phyloP scores from a whole-genome alignment of 2,797 vertebrate species.

The Anguilla megastoma region DNA sequence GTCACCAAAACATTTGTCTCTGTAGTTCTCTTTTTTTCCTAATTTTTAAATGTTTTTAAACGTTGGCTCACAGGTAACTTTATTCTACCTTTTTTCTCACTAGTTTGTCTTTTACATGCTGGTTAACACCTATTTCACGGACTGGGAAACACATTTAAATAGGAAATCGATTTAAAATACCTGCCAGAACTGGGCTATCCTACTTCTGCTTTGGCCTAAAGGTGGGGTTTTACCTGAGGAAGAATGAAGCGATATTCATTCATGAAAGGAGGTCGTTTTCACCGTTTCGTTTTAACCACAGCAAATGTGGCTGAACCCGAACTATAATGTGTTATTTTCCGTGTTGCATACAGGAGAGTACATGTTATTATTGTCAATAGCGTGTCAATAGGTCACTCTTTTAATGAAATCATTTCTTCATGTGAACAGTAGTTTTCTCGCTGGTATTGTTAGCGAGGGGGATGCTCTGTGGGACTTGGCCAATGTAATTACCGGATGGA shows the following conservation, averaged over 20 bases:
- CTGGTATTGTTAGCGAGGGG: slow-evolving; percentile 67
- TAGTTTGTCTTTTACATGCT: too few species aligned
- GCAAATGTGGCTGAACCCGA: slow-evolving; percentile 56
- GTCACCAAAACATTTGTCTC: too few species aligned
- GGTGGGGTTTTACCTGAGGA: slow-evolving; percentile 36
- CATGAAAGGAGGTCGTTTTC: slow-evolving; percentile 62
- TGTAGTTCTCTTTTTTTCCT: too few species aligned
- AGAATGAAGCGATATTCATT: slow-evolving; percentile 51
- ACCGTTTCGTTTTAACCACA: slow-evolving; percentile 61
- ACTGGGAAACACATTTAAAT: slow-evolving; percentile 59
- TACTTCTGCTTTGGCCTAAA: slow-evolving; percentile 56
- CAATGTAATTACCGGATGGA: slow-evolving; percentile 57
- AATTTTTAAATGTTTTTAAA: background rate
- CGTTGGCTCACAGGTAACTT: too few species aligned
- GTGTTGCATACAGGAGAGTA: slow-evolving; percentile 50
- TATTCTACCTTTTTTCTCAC: too few species aligned
- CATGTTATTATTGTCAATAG: slow-evolving; percentile 69
- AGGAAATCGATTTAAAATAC: slow-evolving; percentile 72
- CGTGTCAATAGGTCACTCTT: slow-evolving; percentile 64
- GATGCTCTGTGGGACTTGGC: slow-evolving; percentile 60
- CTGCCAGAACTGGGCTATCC: slow-evolving; percentile 71
- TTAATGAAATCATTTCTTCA: slow-evolving; percentile 66
- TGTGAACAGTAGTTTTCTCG: slow-evolving; percentile 69
- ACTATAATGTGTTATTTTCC: slow-evolving; percentile 42
- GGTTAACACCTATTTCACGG: background rate